Evolutionary conservation across 2,113 vertebrate genomes (phyloP).

Genomic region (Sprattus sprattus): DNA sequence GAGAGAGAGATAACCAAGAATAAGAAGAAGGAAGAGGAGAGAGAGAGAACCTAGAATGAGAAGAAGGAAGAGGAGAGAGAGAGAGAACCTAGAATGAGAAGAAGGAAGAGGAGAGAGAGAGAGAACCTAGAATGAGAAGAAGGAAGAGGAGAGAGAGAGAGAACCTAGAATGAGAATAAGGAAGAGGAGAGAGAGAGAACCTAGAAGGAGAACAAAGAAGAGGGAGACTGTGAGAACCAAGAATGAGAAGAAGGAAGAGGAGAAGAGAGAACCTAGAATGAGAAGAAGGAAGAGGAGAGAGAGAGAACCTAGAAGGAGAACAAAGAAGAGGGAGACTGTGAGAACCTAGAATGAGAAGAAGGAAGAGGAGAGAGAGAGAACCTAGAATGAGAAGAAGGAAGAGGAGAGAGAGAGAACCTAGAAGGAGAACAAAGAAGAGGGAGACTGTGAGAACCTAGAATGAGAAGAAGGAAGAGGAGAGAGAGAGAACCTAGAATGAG

Average conservation of each 20-base stretch:
- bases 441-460: slow-evolving; percentile 77
- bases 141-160: slow-evolving; percentile 17
- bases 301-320: slow-evolving; percentile 74
- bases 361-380: slow-evolving; percentile 48
- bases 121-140: slow-evolving; percentile 72
- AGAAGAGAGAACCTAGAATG: slow-evolving; percentile 73
- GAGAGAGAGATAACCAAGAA: slow-evolving; percentile 72
- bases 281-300: slow-evolving; percentile 39
- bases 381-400: slow-evolving; percentile 67
- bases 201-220: slow-evolving; percentile 62
- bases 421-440: slow-evolving; percentile 40
- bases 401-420: slow-evolving; percentile 74
- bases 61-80: slow-evolving; percentile 30
- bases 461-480: slow-evolving; percentile 40
- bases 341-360: slow-evolving; percentile 70
- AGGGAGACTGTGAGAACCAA: slow-evolving; percentile 77
- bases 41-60: slow-evolving; percentile 74
- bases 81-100: slow-evolving; percentile 74
- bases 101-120: slow-evolving; percentile 15
- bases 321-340: slow-evolving; percentile 57
- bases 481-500: slow-evolving; percentile 74
- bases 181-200: slow-evolving; percentile 59
- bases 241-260: slow-evolving; percentile 40
- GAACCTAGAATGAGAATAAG: slow-evolving; percentile 71
- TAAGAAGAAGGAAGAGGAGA: slow-evolving; percentile 40